Evolutionary conservation across 1,140 invertebrate species (phyloP), one percentile per base, ranked within the genome.

Genomic region (Eurytemora carolleeae): DNA sequence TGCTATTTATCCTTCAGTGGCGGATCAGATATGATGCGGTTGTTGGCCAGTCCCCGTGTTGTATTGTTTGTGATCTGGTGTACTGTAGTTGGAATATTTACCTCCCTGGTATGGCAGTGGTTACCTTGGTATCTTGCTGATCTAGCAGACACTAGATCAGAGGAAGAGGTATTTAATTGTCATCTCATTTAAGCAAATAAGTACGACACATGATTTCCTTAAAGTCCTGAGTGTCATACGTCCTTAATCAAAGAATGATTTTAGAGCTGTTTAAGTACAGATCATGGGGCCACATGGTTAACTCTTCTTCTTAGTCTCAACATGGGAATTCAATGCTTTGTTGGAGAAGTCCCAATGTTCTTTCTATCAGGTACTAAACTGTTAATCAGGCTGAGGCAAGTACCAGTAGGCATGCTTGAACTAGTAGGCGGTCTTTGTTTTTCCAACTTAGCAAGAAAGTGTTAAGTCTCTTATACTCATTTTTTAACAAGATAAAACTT

Each of bases 121-220:
- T 65, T 72, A n/a, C 73, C 70, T 63, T 69, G 68, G 70, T 71
- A 68, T 60, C 65, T 74, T 16, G 25, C 64, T 26, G 66, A 64
- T 7, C 64, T 67, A 44, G 64, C 58, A 21, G 65, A 24, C 7
- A 44, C 31, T n/a, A 12, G n/a, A 12, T 44, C 31, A 44, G 31
- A 44, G n/a, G 7, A 7, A 44, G 7, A 44, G 31, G 31, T 44
- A 44, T 7, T 7, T 44, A n/a, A 7, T 12, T 44, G 31, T n/a
- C 31, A n/a, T n/a, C n/a, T n/a, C n/a, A n/a, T n/a, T n/a, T n/a
- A n/a, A n/a, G n/a, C n/a, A n/a, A n/a, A n/a, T n/a, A n/a, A n/a
- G n/a, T n/a, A n/a, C n/a, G n/a, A n/a, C n/a, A n/a, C n/a, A n/a
- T n/a, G n/a, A n/a, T n/a, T n/a, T n/a, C n/a, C n/a, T n/a, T n/a